phyloP scores from a whole-genome alignment of 2,113 vertebrate species.

The Rhinoderma darwinii region DNA sequence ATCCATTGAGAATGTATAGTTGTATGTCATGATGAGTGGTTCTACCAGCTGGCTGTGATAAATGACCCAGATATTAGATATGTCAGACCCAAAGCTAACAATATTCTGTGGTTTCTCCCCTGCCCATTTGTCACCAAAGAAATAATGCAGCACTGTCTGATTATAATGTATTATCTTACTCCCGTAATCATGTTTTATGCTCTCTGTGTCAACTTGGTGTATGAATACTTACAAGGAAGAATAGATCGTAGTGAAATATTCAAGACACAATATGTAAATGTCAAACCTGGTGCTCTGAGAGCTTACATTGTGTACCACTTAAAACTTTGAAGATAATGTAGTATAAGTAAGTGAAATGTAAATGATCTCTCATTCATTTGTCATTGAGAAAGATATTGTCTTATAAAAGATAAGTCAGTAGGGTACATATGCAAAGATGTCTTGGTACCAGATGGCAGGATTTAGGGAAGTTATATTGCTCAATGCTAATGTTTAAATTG shows the following conservation, averaged over 20 bases:
- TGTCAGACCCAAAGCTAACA: slow-evolving; percentile 51
- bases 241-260: slow-evolving; percentile 30
- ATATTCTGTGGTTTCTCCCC: background rate
- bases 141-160: background rate
- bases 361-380: background rate
- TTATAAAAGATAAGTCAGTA: background rate
- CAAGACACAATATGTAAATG: slow-evolving; percentile 1
- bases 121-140: slow-evolving; percentile 42
- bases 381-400: background rate
- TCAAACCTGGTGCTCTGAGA: background rate
- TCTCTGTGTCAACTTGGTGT: slow-evolving; percentile 19
- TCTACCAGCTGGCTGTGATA: slow-evolving; percentile 37
- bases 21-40: slow-evolving; percentile 3
- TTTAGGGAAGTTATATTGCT: background rate
- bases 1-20: slow-evolving; percentile 26
- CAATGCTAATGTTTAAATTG: background rate
- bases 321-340: background rate
- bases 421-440: too few relatives aligned
- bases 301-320: background rate
- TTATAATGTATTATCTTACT: slow-evolving; percentile 46
- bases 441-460: too few relatives aligned
- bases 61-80: slow-evolving; percentile 37
- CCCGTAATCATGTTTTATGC: slow-evolving; percentile 38
- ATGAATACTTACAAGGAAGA: background rate
- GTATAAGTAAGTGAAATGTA: background rate